Conservation (phyloP, 2,797 vertebrate genomes). For the Poecilia picta region DNA sequence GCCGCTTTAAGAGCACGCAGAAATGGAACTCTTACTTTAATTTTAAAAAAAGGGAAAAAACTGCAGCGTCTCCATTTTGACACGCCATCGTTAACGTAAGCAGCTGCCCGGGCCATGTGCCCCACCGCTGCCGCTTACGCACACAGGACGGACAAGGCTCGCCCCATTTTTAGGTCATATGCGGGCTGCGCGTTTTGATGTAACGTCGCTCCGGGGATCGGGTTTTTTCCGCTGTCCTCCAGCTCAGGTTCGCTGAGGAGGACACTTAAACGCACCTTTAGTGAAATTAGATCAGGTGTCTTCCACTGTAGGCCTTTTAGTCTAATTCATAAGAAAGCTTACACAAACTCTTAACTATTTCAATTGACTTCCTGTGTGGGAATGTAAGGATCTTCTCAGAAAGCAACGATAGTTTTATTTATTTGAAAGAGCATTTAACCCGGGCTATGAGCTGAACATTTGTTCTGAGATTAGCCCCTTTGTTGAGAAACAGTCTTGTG, state of each 20-base stretch:
- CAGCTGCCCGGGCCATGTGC: slow-evolving; percentile 42
- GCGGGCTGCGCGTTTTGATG: slow-evolving; percentile 55
- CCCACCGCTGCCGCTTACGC: slow-evolving; percentile 60
- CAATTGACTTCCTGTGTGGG: background rate
- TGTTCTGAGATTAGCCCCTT: background rate
- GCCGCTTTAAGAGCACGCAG: slow-evolving; percentile 23
- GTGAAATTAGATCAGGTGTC: slow-evolving; percentile 17
- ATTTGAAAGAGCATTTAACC: background rate
- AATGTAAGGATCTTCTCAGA: background rate
- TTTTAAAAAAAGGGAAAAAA: background rate
- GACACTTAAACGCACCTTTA: slow-evolving; percentile 31
- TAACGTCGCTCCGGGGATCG: slow-evolving; percentile 59
- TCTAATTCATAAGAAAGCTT: background rate
- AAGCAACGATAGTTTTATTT: background rate
- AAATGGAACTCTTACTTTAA: slow-evolving; percentile 5
- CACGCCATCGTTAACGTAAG: slow-evolving; percentile 47
- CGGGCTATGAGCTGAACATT: background rate
- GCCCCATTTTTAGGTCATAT: slow-evolving; percentile 76
- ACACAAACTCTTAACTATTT: background rate
- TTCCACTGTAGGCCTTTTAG: background rate
- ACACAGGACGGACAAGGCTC: slow-evolving; percentile 40
- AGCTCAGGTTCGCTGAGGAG: slow-evolving; percentile 36
- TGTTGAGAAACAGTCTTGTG: background rate
- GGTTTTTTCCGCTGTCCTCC: slow-evolving; percentile 35
- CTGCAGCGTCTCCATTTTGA: slow-evolving; percentile 23